A percentile compares a stretch with the other conserved stretches of the same genome.
phyloP scores from a whole-genome alignment of 2,113 vertebrate genomes.

The Pholis gunnellus region DNA sequence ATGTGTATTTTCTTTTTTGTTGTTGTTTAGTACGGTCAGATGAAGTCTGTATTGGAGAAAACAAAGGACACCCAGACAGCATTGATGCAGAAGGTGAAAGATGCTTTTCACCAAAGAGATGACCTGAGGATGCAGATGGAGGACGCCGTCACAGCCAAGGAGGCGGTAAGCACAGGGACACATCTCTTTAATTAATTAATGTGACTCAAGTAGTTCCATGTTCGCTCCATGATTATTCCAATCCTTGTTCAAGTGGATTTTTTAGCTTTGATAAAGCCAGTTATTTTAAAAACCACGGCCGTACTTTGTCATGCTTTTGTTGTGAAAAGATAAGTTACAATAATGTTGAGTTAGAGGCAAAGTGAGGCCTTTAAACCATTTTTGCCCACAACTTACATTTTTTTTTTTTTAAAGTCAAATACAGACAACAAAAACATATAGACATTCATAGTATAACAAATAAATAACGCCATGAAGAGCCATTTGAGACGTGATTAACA shows the following conservation, averaged over 20 bases:
- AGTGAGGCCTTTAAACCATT: background rate
- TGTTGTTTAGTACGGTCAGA: slow-evolving; percentile 67
- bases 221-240: background rate
- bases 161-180: slow-evolving; percentile 81
- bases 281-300: background rate
- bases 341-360: background rate
- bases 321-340: background rate
- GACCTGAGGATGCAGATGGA: slow-evolving; percentile 81
- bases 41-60: slow-evolving; percentile 73
- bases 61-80: slow-evolving; percentile 70
- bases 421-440: too few relatives aligned
- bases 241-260: background rate
- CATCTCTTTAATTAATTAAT: background rate
- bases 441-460: too few relatives aligned
- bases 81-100: slow-evolving; percentile 81
- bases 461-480: too few relatives aligned
- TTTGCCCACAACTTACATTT: too few relatives aligned
- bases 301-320: background rate
- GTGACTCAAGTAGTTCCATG: background rate
- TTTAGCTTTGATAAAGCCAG: background rate
- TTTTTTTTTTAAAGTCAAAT: too few relatives aligned
- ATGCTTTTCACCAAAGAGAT: slow-evolving; percentile 79
- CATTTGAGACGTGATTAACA: too few relatives aligned
- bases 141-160: slow-evolving; percentile 80
- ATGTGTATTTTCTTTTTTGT: background rate